These are phyloP conservation scores for Microtus montanus DNA, from an alignment of 2,113 vertebrate species.

Conservation along the genomic window DNA sequence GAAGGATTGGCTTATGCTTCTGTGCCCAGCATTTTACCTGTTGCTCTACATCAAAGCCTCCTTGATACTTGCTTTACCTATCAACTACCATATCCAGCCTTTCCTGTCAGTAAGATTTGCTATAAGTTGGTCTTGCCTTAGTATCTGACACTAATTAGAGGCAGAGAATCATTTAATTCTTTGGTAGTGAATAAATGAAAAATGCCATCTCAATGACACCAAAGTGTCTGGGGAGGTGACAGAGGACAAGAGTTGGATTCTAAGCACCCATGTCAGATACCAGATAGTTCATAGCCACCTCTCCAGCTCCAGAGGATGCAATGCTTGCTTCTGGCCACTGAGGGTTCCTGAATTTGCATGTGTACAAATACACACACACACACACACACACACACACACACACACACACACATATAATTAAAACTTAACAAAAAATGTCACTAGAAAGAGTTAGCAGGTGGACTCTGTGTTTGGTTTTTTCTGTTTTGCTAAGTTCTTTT, in stretches of 20 bases:
- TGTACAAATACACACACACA: background rate
- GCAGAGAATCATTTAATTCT: background rate
- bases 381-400: background rate
- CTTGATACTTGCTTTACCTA: background rate
- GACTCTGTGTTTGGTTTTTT: no score
- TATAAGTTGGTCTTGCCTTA: background rate
- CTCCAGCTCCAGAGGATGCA: background rate
- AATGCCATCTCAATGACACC: background rate
- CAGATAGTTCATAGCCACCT: background rate
- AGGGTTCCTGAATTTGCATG: no score
- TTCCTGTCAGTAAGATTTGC: background rate
- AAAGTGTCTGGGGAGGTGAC: background rate
- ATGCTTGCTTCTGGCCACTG: background rate
- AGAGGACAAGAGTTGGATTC: background rate
- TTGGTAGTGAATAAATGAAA: background rate
- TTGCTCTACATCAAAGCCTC: background rate
- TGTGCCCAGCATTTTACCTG: background rate
- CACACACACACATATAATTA: background rate
- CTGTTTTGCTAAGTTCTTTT: no score
- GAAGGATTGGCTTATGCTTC: background rate
- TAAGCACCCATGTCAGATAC: background rate
- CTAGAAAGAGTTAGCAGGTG: background rate
- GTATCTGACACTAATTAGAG: background rate
- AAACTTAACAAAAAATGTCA: background rate
- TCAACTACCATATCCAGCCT: background rate